These are phyloP conservation scores for Cantharis rustica DNA, from an alignment of 2,888 invertebrate genomes.

Conservation along the genomic window DNA sequence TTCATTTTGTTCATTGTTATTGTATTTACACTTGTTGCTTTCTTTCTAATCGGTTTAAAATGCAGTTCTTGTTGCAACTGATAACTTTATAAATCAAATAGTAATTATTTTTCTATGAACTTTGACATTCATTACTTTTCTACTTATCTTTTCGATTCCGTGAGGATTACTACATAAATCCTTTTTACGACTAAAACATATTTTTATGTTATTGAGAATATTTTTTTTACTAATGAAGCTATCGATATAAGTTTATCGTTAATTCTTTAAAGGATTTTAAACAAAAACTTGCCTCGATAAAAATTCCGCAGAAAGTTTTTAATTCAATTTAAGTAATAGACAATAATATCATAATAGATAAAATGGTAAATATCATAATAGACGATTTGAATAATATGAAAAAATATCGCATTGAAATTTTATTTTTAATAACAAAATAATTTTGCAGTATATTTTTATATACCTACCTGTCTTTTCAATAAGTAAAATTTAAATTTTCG, in stretches of 20 bases:
- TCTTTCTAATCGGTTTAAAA: conserved; percentile 3
- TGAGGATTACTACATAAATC: background rate
- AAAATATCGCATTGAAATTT: background rate
- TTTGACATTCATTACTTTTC: conserved; percentile 22
- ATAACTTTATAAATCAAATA: conserved; percentile 19
- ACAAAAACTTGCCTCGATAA: background rate
- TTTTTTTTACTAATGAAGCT: background rate
- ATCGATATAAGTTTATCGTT: background rate
- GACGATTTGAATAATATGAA: too few species aligned
- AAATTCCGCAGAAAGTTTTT: background rate
- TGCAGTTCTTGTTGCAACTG: conserved; percentile 15
- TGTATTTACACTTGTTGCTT: background rate
- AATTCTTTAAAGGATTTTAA: background rate
- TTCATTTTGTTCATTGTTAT: background rate
- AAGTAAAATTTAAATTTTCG: too few species aligned
- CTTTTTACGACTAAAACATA: background rate
- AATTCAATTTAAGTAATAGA: background rate
- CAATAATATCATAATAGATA: too few species aligned
- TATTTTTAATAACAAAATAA: background rate
- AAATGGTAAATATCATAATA: too few species aligned
- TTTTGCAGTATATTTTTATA: too few species aligned
- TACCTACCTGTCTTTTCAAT: too few species aligned
- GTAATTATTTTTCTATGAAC: conserved; percentile 24
- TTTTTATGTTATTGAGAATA: background rate
- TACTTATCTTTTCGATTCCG: background rate